A percentile compares a stretch with the other conserved stretches of the same genome.
These are phyloP conservation scores for Phaenicophaeus curvirostris DNA, from an alignment of 2,797 vertebrate genomes.

Conservation along the genomic window DNA sequence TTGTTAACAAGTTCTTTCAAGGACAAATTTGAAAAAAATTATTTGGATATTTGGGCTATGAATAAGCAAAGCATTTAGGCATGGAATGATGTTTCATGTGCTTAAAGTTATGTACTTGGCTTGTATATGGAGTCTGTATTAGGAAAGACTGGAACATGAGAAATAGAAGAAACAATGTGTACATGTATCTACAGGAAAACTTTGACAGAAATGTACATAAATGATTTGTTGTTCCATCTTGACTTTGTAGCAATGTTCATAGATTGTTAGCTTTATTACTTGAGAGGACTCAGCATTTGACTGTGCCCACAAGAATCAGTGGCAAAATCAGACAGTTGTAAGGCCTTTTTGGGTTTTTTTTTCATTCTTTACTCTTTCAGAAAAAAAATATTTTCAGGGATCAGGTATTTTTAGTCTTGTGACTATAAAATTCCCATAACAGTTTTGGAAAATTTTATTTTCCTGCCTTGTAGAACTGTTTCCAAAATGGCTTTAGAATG, in stretches of 20 bases:
- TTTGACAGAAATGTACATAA: not conserved
- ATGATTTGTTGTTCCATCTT: not conserved
- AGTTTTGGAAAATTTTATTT: not conserved
- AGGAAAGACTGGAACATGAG: not conserved
- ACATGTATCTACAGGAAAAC: not conserved
- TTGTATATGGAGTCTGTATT: not conserved
- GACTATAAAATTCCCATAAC: not conserved
- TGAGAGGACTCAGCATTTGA: not conserved
- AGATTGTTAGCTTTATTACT: not conserved
- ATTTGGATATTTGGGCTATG: not conserved
- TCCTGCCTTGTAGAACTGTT: not conserved
- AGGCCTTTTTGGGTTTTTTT: not conserved
- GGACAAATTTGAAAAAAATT: not conserved
- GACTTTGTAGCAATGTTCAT: not conserved
- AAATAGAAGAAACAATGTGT: not conserved
- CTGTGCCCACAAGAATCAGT: not conserved
- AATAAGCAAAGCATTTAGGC: not conserved
- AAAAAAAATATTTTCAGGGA: not conserved
- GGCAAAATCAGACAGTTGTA: not conserved
- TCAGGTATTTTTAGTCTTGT: not conserved
- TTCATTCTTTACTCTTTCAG: not conserved
- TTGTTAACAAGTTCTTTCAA: conserved; percentile 9
- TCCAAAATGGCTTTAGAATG: not conserved
- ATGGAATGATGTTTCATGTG: not conserved
- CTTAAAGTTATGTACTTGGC: not conserved